phyloP scores from a whole-genome alignment of 1,140 invertebrate species.

The Orius insidiosus region DNA sequence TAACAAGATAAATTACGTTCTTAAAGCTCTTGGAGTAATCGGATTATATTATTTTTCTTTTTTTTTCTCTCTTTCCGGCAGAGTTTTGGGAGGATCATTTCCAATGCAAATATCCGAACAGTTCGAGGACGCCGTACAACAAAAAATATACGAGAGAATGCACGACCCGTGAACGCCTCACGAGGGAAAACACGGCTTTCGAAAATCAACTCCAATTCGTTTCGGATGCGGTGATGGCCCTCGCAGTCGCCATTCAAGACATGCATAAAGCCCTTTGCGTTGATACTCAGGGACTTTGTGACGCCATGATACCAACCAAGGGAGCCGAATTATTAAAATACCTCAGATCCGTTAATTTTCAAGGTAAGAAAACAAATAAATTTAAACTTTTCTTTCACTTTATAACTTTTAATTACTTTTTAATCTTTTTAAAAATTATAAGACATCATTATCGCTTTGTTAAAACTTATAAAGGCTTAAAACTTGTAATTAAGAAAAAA shows the following conservation, averaged over 20 bases:
- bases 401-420: background rate
- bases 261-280: constrained; percentile 68
- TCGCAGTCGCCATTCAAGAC: constrained; percentile 64
- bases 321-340: constrained; percentile 67
- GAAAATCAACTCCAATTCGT: constrained; percentile 85
- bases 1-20: too few relatives aligned
- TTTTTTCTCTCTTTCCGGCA: constrained; percentile 29
- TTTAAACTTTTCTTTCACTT: too few relatives aligned
- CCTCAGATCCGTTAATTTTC: constrained; percentile 64
- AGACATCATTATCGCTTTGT: too few relatives aligned
- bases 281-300: constrained; percentile 52
- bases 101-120: constrained; percentile 59
- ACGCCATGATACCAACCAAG: constrained; percentile 72
- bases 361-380: constrained; percentile 39
- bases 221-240: constrained; percentile 79
- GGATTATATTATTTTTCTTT: too few relatives aligned
- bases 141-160: constrained; percentile 42
- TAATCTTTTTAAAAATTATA: background rate
- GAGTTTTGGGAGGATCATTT: constrained; percentile 90
- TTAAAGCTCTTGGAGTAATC: too few relatives aligned
- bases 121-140: constrained; percentile 62
- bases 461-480: background rate
- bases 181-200: constrained; percentile 56
- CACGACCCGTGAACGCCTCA: constrained; percentile 52
- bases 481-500: too few relatives aligned